A percentile compares a stretch with the other conserved stretches of the same genome.
These are phyloP conservation scores for Hyaena hyaena DNA, from an alignment of 2,113 vertebrate species.

Conservation along the genomic window DNA sequence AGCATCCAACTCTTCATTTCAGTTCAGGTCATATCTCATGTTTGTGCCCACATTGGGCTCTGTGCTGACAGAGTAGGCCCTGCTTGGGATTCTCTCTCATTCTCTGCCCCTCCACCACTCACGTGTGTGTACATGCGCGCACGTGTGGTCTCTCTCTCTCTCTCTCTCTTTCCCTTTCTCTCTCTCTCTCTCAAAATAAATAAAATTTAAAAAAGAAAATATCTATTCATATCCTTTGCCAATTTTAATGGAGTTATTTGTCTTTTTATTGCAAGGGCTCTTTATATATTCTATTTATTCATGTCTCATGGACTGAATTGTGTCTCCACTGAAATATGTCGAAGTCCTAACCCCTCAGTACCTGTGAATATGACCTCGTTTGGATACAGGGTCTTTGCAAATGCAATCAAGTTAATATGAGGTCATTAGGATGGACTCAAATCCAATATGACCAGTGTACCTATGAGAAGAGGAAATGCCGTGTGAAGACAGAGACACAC, in stretches of 20 bases:
- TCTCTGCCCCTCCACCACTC: no score
- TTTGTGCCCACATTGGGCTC: no score
- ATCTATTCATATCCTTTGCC: not conserved
- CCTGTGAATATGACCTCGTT: not conserved
- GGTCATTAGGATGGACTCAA: not conserved
- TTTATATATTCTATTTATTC: not conserved
- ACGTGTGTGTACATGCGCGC: no score
- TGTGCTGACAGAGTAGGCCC: no score
- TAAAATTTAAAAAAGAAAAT: not conserved
- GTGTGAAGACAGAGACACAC: not conserved
- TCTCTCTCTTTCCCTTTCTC: no score
- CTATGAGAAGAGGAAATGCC: not conserved
- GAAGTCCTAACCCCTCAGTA: not conserved
- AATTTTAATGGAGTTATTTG: not conserved
- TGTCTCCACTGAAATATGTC: not conserved
- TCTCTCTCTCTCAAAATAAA: no score
- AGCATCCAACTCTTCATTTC: no score
- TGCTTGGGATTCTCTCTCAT: no score
- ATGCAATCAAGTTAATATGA: not conserved
- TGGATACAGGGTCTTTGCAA: not conserved
- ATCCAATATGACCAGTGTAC: not conserved
- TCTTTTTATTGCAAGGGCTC: not conserved
- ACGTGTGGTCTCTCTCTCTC: no score
- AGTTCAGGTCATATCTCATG: no score
- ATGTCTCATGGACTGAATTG: not conserved